Evolutionary conservation across 2,113 vertebrate species (phyloP), one percentile per base, ranked within the genome.

Genomic region (Canis aureus): DNA sequence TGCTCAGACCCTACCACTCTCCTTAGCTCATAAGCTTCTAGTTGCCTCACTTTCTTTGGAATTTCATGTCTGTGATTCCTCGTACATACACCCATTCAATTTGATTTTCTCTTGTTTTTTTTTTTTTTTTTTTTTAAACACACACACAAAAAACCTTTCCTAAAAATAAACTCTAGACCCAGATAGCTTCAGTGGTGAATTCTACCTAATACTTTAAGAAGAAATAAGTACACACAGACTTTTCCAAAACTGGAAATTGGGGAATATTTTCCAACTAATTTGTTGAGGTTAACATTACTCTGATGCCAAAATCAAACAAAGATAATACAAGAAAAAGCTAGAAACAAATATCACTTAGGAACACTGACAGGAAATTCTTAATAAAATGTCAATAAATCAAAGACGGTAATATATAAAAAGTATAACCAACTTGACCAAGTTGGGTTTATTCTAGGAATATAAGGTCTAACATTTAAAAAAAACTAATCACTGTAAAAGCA

Each of bases 291-390:
- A 79, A 20, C 23, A 59, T 80, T 73, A 80, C 2, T 71, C 29
- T 80, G 35, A 96, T 51, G 84, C 16, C 8, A 66, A 87, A 94
- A 92, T 27, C 35, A 91, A 22, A 86, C 22, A 94, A 92, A 92
- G 29, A 79, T 64, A 84, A 71, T 71, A 43, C 20, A 86, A 67
- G 11, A 88, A 73, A 94, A 78, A 25, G 73, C 20, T 49, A 80
- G 73, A 96, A 94, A 94, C 59, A 53, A 69, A 11, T 38, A 89
- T 79, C 53, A 62, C 8, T 89, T 92, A 67, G 78, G 9, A 86
- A 79, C 12, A 76, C 19, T 91, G 53, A 90, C 1, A 86, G 38
- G 20, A 27, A 71, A 91, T 57, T 49, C 27, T 82, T 95, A 55
- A 80, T 55, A 86, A 93, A 76, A 93, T 79, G 7, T 83, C 57